Base-by-base conservation (phyloP, 2,888 invertebrate genomes). In the Julus scandinavius region DNA sequence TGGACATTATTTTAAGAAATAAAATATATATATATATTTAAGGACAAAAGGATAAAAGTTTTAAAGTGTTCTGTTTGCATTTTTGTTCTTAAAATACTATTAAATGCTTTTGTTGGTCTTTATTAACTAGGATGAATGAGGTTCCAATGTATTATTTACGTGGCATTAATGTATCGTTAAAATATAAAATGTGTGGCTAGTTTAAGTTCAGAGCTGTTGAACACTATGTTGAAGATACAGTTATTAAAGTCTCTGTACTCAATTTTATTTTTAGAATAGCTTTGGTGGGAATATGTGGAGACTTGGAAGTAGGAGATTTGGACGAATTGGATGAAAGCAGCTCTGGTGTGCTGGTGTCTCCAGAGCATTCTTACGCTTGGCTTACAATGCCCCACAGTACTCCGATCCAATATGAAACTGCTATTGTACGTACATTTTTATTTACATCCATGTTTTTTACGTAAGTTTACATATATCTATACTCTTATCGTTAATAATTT, bases 281-380 rank as follows among this genome's bases (percentile, higher is more conserved):
- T 80, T 80, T 80, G 80, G 80, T 80, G 3, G 80, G 50, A 29
- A 85, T 50, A 50, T 85, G 49, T 85, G 85, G 49, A 41, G 85
- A 87, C 7, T 54, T 87, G 38, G 54, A 87, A 58, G 87, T 87
- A 41, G 63, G 63, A 13, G 87, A 87, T 15, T 58, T 87, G 17
- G 87, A 87, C 38, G 87, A 87, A 58, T 40, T 58, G 11, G 87
- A 87, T 41, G 87, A 87, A 63, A 87, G 38, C 20, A 87, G 9
- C 11, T 87, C 87, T n/a, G 87, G 87, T 50, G 49, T 87, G 15
- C n/a, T 87, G 17, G 58, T 87, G 2, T 87, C 87, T 49, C 41
- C 87, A 38, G 87, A 87, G 5, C 87, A 49, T 50, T 54, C 87
- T 11, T 54, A 87, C 58, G 87, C 38, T 29, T 87, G 87, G 87